Base-by-base conservation (phyloP, 2,888 invertebrate genomes). In the Drosophila rubida region DNA sequence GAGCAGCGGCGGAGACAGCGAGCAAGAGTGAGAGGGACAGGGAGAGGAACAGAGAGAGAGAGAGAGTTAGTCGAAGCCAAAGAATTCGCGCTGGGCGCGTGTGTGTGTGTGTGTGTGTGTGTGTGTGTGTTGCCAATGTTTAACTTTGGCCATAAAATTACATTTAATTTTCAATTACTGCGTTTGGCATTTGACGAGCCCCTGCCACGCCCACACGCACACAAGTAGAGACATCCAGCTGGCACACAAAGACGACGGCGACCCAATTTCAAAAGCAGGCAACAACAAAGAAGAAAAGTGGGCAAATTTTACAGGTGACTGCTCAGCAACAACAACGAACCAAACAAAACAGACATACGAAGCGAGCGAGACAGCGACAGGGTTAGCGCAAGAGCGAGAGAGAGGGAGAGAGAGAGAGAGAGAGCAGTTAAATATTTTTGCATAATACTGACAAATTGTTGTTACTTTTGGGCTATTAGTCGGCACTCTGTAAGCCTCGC, bases 101-200 rank as follows among this genome's bases (percentile, higher is more conserved):
- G 41, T 39, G 48, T 13, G 25, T 37, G 27, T 60, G 30, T 9
- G 49, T 41, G 37, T 46, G 41, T 39, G 48, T 13, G 25, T 37
- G 27, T 60, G 30, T 9, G 49, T 41, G 37, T 50, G 42, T 49
- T 37, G 42, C 48, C 55, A 48, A 22, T 80, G 87, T 73, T 73
- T 68, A 85, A 88, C 84, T 88, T 88, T 72, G 60, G 53, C 58
- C 75, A 79, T 85, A 83, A 84, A 88, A 79, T 88, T 69, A 79
- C 71, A 87, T 83, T 85, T 88, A 83, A 88, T 88, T 85, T 88
- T 83, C 85, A 83, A 87, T 88, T 87, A 80, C 75, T 63, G 69
- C 71, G 71, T 68, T 63, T 61, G 65, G 59, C 75, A 67, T 68
- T 78, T 67, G 65, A 59, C 65, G 61, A 54, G 45, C 49, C 22